Evolutionary conservation across 2,797 vertebrate species (phyloP), one percentile per base, ranked within the genome.

Genomic region (Pangasius djambal): DNA sequence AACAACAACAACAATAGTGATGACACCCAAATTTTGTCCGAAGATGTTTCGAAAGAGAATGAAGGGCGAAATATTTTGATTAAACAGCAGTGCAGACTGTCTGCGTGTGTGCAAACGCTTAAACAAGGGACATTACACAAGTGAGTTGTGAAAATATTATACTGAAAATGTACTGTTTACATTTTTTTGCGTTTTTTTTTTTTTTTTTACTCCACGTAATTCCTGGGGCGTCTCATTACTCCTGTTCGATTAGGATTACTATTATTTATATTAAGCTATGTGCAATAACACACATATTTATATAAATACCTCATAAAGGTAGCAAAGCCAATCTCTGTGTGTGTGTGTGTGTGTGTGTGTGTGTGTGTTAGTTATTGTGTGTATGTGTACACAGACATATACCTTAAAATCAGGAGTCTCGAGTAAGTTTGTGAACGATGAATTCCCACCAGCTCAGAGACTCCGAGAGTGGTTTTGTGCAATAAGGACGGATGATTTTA

Each of bases 301-400:
- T 48, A 10, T 67, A 31, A 52, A 85, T 85, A 85, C 83, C 83
- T 85, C 83, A 59, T 50, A 31, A 67, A 50, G 63, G 83, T 85
- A 85, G 63, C 25, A n/a, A 65, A 84, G 28, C 82, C 28, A 16
- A 7, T 18, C 65, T 85, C 18, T 69, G 44, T 83, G 55, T 82
- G 79, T 61, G 79, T 82, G 79, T 82, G 18, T 37, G 78, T 82
- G 28, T 34, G 28, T 78, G 75, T 50, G 74, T 81, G 25, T 75
- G 75, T 75, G 20, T 20, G 67, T 67, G 31, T 70, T 0, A 18
- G 69, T 40, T 40, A 72, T 72, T 72, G 48, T 77, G 75, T 77
- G 3, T 52, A 34, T 40, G 18, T 40, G 4, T 81, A 22, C 31
- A 81, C 52, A 81, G 25, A 82, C 79, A 22, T 59, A 2, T 40